Percentiles rank a stretch among this genome's conserved stretches.
Conservation (phyloP, 2,113 vertebrate species). For the Neolamprologus hecqui region DNA sequence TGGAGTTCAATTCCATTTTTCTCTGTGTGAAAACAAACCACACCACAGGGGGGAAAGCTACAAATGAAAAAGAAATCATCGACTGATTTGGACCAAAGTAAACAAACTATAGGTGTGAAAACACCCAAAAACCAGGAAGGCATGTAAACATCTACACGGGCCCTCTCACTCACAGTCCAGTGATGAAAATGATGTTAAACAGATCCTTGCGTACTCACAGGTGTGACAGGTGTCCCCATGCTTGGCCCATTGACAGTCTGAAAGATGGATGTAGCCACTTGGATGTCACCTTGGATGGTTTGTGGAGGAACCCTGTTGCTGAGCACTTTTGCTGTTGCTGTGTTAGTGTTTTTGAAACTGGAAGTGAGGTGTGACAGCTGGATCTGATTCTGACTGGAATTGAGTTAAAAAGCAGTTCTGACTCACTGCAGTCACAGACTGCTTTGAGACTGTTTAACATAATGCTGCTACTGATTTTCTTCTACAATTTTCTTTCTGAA, state of each 20-base stretch:
- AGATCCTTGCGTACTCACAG: background rate
- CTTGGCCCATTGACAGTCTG: background rate
- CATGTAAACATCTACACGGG: background rate
- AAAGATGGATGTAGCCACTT: background rate
- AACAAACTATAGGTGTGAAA: background rate
- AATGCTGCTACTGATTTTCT: background rate
- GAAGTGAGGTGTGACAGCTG: background rate
- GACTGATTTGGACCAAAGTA: background rate
- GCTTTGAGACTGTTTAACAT: background rate
- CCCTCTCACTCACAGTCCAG: background rate
- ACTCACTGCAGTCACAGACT: background rate
- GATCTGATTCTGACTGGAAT: background rate
- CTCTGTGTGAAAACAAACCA: background rate
- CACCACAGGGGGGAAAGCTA: accelerated
- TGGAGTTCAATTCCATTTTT: background rate
- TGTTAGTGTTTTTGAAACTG: background rate
- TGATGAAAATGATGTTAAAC: background rate
- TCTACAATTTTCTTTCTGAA: background rate
- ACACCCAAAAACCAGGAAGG: background rate
- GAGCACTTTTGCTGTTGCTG: accelerated
- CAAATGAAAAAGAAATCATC: background rate
- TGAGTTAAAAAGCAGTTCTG: background rate
- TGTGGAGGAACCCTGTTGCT: background rate
- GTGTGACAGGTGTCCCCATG: background rate
- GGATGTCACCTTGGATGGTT: background rate